These are phyloP conservation scores for Micromesistius poutassou DNA, from an alignment of 2,797 vertebrate species.

Conservation along the genomic window DNA sequence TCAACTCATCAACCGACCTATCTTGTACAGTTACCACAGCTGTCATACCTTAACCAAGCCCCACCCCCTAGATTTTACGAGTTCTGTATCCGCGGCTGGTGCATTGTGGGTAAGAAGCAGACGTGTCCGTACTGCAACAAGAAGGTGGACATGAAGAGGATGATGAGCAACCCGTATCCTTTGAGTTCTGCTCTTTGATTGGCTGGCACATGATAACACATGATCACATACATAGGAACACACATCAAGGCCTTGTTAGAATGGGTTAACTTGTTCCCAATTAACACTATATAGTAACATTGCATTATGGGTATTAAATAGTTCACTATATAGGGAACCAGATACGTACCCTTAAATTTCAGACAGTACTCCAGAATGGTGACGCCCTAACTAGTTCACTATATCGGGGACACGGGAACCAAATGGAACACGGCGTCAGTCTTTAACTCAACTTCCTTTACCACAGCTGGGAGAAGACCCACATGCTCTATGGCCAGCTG, in stretches of 20 bases:
- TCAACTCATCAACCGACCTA: too few relatives aligned
- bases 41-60: slow-evolving; percentile 33
- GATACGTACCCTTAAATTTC: too few relatives aligned
- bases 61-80: slow-evolving; percentile 67
- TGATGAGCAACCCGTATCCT: slow-evolving; percentile 80
- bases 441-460: not conserved
- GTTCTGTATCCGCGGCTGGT: slow-evolving; percentile 76
- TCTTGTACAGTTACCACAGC: not conserved
- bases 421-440: too few relatives aligned
- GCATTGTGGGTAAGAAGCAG: slow-evolving; percentile 76
- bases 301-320: too few relatives aligned
- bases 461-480: slow-evolving; percentile 69
- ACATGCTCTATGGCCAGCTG: slow-evolving; percentile 71
- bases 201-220: not conserved
- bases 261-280: too few relatives aligned
- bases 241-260: too few relatives aligned
- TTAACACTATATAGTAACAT: too few relatives aligned
- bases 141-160: slow-evolving; percentile 77
- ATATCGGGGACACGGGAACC: too few relatives aligned
- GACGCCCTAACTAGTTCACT: too few relatives aligned
- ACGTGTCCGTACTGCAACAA: slow-evolving; percentile 73
- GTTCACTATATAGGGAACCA: too few relatives aligned
- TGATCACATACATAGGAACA: too few relatives aligned
- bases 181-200: slow-evolving; percentile 12
- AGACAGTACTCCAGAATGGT: too few relatives aligned